Percentiles rank a stretch among this genome's conserved stretches.
phyloP scores from a whole-genome alignment of 2,113 vertebrate genomes.

The Peromyscus polionotus region DNA sequence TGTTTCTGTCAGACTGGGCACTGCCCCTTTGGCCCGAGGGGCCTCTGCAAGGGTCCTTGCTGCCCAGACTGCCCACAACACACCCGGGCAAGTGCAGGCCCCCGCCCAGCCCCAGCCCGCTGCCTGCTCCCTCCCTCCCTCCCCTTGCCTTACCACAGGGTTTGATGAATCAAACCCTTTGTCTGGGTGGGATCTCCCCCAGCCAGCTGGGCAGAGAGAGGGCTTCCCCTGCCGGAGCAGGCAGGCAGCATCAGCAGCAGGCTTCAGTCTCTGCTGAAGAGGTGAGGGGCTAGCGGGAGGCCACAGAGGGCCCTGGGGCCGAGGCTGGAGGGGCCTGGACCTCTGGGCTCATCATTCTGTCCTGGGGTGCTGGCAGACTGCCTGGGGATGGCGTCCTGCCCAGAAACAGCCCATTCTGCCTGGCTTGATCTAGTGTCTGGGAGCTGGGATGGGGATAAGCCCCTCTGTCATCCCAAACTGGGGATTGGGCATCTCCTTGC shows the following conservation, averaged over 20 bases:
- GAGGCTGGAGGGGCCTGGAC: not conserved
- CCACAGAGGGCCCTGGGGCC: not conserved
- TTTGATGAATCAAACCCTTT: constrained; percentile 85
- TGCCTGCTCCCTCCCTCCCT: constrained; percentile 78
- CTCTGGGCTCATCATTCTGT: not conserved
- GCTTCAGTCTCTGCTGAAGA: constrained; percentile 46
- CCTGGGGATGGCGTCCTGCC: not conserved
- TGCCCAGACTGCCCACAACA: constrained; percentile 69
- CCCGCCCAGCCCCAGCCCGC: constrained; percentile 82
- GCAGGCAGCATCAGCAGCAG: not conserved
- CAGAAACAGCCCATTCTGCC: not conserved
- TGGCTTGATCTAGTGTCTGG: not conserved
- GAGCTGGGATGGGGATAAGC: not conserved
- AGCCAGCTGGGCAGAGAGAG: constrained; percentile 80
- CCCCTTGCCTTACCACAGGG: constrained; percentile 79
- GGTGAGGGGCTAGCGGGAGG: constrained; percentile 65
- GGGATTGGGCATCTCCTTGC: not conserved
- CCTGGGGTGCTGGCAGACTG: not conserved
- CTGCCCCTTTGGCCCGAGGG: constrained; percentile 59
- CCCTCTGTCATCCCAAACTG: not conserved
- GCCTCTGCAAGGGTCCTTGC: constrained; percentile 56
- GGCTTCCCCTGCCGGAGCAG: constrained; percentile 77
- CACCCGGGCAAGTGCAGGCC: constrained; percentile 77
- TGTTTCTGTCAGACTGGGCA: constrained; percentile 52
- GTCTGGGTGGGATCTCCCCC: constrained; percentile 84